Percentiles rank a stretch among this genome's conserved stretches.
Conservation (phyloP, 2,888 invertebrate genomes). For the Trisateles emortualis region DNA sequence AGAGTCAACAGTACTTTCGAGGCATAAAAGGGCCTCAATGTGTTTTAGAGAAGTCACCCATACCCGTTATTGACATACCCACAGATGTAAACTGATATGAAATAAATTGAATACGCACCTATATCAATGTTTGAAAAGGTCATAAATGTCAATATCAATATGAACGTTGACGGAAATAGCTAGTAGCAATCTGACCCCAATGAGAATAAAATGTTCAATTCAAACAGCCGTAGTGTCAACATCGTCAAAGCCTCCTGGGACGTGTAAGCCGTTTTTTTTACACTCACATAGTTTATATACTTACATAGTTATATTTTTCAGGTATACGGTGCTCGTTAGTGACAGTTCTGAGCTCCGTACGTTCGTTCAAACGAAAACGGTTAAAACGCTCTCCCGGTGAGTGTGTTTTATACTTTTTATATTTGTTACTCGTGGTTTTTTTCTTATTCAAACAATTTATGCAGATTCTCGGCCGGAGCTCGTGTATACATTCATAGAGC, state of each 20-base stretch:
- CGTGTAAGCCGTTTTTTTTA: conserved; percentile 43
- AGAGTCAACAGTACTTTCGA: no score
- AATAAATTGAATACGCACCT: no score
- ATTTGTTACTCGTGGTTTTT: conserved; percentile 29
- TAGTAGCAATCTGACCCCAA: background rate
- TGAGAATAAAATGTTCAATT: conserved; percentile 32
- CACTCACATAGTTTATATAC: conserved; percentile 27
- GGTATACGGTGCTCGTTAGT: conserved; percentile 77
- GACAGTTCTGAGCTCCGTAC: conserved; percentile 61
- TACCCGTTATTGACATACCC: no score
- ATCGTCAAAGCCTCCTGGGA: conserved; percentile 36
- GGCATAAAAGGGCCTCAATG: no score
- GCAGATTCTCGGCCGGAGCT: conserved; percentile 93
- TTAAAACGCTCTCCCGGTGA: conserved; percentile 77
- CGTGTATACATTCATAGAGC: conserved; percentile 94
- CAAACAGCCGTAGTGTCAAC: conserved; percentile 39
- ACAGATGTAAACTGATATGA: no score
- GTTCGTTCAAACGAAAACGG: conserved; percentile 73
- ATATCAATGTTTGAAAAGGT: background rate
- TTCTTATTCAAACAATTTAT: conserved; percentile 44
- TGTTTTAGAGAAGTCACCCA: no score
- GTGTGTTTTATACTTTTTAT: conserved; percentile 51
- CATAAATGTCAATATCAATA: background rate
- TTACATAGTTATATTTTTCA: conserved; percentile 63
- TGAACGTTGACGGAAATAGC: background rate